Evolutionary conservation across 2,113 vertebrate genomes (phyloP).

Genomic region (Clupea harengus): DNA sequence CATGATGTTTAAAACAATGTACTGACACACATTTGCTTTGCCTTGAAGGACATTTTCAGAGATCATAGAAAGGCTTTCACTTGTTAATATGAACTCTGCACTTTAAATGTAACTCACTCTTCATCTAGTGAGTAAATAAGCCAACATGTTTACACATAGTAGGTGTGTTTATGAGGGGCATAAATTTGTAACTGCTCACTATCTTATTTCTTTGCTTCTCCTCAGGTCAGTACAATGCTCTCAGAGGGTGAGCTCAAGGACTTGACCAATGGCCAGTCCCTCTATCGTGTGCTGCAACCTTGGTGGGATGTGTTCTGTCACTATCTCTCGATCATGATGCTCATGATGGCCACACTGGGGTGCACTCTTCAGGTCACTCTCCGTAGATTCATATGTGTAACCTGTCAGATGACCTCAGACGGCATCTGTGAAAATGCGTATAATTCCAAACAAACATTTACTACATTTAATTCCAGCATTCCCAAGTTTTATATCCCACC

Average conservation of each 20-base stretch:
- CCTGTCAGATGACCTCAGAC: conserved; percentile 76
- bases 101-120: background rate
- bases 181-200: background rate
- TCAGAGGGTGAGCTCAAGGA: conserved; percentile 78
- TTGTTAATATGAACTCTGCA: background rate
- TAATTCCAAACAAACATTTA: conserved; percentile 59
- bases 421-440: conserved; percentile 72
- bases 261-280: conserved; percentile 71
- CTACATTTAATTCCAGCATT: conserved; percentile 42
- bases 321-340: conserved; percentile 82
- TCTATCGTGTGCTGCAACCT: conserved; percentile 76
- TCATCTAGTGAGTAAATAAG: background rate
- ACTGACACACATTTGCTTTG: background rate
- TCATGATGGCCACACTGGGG: conserved; percentile 77
- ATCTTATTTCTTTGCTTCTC: background rate
- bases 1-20: background rate
- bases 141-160: background rate
- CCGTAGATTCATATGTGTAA: conserved; percentile 79
- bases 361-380: conserved; percentile 79
- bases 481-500: conserved; percentile 16
- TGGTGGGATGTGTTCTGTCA: conserved; percentile 85
- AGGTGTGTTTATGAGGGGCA: background rate
- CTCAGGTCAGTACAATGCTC: conserved; percentile 69
- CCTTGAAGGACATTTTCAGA: no score
- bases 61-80: no score